Conservation (phyloP, 2,888 invertebrate species). For the Acleris cristana region DNA sequence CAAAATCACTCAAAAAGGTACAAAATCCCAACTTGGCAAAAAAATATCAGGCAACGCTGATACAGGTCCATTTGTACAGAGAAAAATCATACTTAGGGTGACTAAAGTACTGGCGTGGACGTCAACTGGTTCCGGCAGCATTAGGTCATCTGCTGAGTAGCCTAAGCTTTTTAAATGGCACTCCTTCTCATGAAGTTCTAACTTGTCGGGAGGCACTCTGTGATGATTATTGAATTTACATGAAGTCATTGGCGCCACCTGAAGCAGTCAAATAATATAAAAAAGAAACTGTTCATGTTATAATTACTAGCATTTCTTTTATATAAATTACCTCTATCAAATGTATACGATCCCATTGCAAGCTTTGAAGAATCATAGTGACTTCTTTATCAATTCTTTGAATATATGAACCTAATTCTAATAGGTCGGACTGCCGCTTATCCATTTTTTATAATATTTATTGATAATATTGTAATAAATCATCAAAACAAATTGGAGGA, state of each 20-base stretch:
- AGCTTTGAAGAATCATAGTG: slow-evolving; percentile 65
- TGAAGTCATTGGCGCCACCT: slow-evolving; percentile 50
- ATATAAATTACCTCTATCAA: slow-evolving; percentile 56
- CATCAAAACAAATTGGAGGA: too few relatives aligned
- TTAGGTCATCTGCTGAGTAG: slow-evolving; percentile 53
- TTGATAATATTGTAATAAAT: too few relatives aligned
- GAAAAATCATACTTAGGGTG: slow-evolving; percentile 59
- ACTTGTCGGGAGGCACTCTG: slow-evolving; percentile 51
- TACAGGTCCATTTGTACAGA: background rate
- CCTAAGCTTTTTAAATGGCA: slow-evolving; percentile 59
- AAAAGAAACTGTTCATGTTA: too few relatives aligned
- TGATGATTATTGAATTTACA: slow-evolving; percentile 63
- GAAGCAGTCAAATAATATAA: background rate
- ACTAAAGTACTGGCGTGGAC: slow-evolving; percentile 54
- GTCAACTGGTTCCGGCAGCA: slow-evolving; percentile 65
- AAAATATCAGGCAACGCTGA: too few relatives aligned
- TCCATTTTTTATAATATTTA: slow-evolving; percentile 45
- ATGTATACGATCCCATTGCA: slow-evolving; percentile 69
- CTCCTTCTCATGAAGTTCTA: slow-evolving; percentile 55
- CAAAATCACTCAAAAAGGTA: too few relatives aligned
- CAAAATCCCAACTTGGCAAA: too few relatives aligned
- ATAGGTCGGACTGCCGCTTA: slow-evolving; percentile 54
- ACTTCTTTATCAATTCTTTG: slow-evolving; percentile 63
- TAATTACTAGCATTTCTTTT: too few relatives aligned
- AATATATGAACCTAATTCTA: slow-evolving; percentile 54